Evolutionary conservation across 2,888 invertebrate genomes (phyloP).

Genomic region (Spodoptera picta): DNA sequence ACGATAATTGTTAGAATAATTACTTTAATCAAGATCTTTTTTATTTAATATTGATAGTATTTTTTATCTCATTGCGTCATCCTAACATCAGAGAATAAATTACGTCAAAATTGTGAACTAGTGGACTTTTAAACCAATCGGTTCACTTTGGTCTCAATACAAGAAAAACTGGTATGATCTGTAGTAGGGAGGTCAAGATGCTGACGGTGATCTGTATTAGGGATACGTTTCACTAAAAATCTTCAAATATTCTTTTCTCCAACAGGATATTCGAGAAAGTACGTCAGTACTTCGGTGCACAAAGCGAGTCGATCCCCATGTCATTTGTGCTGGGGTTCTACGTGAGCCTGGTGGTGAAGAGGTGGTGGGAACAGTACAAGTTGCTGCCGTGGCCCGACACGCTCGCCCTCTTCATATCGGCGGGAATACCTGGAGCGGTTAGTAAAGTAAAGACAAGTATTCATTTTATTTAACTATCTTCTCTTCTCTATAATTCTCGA

Average conservation of each 20-base stretch:
- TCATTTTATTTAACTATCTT: constrained; percentile 51
- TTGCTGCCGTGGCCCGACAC: constrained; percentile 98
- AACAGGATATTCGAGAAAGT: constrained; percentile 96
- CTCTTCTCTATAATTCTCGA: constrained; percentile 27
- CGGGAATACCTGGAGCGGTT: constrained; percentile 96
- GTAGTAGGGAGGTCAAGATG: no score
- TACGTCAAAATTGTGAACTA: no score
- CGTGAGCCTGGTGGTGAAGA: constrained; percentile 96
- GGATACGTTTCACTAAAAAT: neutral
- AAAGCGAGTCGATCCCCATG: constrained; percentile 97
- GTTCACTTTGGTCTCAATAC: no score
- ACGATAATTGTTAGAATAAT: constrained; percentile 31
- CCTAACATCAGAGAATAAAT: no score
- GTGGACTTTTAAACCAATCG: no score
- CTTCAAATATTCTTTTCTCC: constrained; percentile 51
- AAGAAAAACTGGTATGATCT: no score
- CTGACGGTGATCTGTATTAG: no score
- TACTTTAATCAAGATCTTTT: constrained; percentile 10
- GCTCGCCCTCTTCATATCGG: constrained; percentile 96
- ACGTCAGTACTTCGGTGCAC: constrained; percentile 95
- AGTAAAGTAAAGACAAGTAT: constrained; percentile 87
- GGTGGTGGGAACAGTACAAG: constrained; percentile 99
- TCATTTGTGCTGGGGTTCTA: constrained; percentile 98
- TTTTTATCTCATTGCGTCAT: no score
- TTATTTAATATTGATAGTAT: neutral